A percentile compares a stretch with the other conserved stretches of the same genome.
phyloP scores from a whole-genome alignment of 2,113 vertebrate genomes.

The Hypomesus transpacificus region DNA sequence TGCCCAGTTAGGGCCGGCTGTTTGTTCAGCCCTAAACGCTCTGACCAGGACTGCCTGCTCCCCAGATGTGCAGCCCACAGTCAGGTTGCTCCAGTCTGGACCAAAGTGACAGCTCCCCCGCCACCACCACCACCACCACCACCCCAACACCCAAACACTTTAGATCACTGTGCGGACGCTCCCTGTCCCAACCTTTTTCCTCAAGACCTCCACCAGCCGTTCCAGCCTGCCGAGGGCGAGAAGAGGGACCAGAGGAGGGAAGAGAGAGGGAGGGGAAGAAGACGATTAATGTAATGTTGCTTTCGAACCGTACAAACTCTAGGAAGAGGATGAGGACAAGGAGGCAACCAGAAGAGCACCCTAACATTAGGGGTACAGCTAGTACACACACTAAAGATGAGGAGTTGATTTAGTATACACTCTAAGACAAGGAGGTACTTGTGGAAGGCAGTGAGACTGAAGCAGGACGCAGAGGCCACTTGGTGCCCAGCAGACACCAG shows the following conservation, averaged over 20 bases:
- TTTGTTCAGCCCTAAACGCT: conserved; percentile 86
- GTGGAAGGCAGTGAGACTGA: conserved; percentile 58
- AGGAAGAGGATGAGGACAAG: conserved; percentile 15
- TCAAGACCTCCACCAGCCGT: conserved; percentile 92
- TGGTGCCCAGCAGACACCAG: conserved; percentile 24
- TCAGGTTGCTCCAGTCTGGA: conserved; percentile 20
- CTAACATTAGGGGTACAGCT: too few relatives aligned
- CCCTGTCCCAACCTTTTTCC: conserved; percentile 94
- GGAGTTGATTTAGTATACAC: neutral
- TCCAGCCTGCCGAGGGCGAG: conserved; percentile 81
- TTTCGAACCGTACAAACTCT: too few relatives aligned
- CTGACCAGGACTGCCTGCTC: conserved; percentile 74
- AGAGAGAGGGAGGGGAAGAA: conserved; percentile 27
- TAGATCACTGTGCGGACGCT: conserved; percentile 88
- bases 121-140: neutral
- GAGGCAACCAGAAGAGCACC: neutral
- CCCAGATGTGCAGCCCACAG: conserved; percentile 81
- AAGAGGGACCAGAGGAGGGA: conserved; percentile 56
- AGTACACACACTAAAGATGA: too few relatives aligned
- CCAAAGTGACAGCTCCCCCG: neutral
- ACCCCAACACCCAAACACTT: conserved; percentile 36
- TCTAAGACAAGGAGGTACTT: conserved; percentile 31
- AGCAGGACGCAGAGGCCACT: conserved; percentile 59
- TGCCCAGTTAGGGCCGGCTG: conserved; percentile 85
- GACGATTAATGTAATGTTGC: too few relatives aligned